Base-by-base conservation (phyloP, 1,140 invertebrate species). In the Drosophila lacertosa region DNA sequence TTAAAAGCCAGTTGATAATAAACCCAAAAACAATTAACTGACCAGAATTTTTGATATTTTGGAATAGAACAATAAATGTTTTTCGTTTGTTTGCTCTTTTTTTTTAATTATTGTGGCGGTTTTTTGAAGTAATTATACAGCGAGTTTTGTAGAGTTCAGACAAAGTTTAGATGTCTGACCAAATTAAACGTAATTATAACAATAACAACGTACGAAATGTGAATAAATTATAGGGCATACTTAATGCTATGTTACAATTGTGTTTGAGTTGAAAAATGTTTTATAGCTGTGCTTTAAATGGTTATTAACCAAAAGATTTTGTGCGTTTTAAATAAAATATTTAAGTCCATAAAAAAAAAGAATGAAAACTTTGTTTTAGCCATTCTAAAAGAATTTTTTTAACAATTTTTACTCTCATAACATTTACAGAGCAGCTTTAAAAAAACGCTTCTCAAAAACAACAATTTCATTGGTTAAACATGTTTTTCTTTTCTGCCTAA, bases 21-120 rank as follows among this genome's bases (percentile, higher is more conserved):
- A 63, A 20, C 39, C 54, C 51, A 40, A n/a, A 2, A 50, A 32
- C 33, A 70, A 55, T 69, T 55, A 68, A 47, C 15, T 13, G 18
- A 24, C 18, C 11, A 54, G 48, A 54, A 69, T 68, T 47, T 9
- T 44, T 33, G 18, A 50, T 33, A 29, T 32, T 20, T 51, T 51
- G 13, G 24, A 10, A 35, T 18, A 37, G 51, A 26, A 65, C 16
- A 40, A 57, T 47, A 47, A 40, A 57, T 48, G 16, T 32, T 13
- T 15, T 4, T 6, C 5, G 26, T 5, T 45, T 32, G 16, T 3
- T 10, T 16, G 16, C 29, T 5, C 9, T 45, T 32, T 24, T 3
- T 10, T 16, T 26, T 39, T 5, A 18, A 11, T 37, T 18, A 48
- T 39, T 37, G 47, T 37, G 10, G 42, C 6, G 13, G 20, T n/a